A percentile compares a stretch with the other conserved stretches of the same genome.
phyloP scores from a whole-genome alignment of 2,113 vertebrate genomes.

The Sminthopsis crassicaudata region DNA sequence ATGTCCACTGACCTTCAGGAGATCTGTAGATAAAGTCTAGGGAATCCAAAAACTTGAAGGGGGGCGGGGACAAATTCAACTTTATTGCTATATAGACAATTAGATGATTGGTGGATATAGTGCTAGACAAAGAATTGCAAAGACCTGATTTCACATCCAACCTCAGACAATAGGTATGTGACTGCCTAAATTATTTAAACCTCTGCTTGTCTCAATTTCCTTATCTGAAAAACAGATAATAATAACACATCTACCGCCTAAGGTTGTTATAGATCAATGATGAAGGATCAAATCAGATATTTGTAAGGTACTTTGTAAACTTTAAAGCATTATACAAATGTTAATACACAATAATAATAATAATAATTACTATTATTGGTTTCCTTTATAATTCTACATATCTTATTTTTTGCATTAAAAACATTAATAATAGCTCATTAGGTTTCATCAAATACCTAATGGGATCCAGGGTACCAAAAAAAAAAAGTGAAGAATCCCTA shows the following conservation, averaged over 20 bases:
- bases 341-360: neutral
- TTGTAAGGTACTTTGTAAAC: neutral
- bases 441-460: too few species aligned
- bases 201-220: neutral
- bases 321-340: neutral
- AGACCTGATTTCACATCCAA: neutral
- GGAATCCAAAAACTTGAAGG: too few species aligned
- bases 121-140: neutral
- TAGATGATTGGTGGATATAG: neutral
- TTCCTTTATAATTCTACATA: neutral
- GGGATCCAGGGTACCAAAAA: too few species aligned
- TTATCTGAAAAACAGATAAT: neutral
- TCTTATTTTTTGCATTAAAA: too few species aligned
- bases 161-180: neutral
- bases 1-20: neutral
- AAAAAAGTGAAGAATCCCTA: too few species aligned
- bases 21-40: neutral
- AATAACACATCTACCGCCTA: neutral
- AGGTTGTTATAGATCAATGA: neutral
- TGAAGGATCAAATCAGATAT: neutral
- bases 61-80: neutral
- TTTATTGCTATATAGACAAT: neutral
- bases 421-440: too few species aligned
- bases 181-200: neutral
- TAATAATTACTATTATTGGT: neutral